Conservation (phyloP, 2,113 vertebrate species). For the Odontesthes bonariensis region DNA sequence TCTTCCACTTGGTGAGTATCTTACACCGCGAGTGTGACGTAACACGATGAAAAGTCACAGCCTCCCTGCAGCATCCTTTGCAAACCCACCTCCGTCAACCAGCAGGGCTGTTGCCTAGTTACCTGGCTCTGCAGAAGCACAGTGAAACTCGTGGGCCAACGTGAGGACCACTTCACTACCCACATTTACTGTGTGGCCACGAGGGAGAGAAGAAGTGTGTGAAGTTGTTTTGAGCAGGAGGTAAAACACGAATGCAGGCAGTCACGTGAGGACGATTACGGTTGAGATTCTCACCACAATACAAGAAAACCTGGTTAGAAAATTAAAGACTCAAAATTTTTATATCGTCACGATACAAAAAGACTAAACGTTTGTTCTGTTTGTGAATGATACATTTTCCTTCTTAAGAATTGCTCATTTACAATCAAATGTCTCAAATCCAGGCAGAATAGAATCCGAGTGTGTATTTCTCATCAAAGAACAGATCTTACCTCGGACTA, state of each 20-base stretch:
- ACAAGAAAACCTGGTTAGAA: too few relatives aligned
- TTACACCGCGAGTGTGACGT: slow-evolving; percentile 44
- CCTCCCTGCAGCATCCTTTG: slow-evolving; percentile 65
- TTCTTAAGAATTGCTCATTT: too few relatives aligned
- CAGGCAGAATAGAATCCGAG: too few relatives aligned
- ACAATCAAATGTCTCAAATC: too few relatives aligned
- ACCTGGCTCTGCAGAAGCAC: slow-evolving; percentile 72
- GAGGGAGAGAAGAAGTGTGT: slow-evolving; percentile 45
- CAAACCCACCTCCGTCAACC: slow-evolving; percentile 57
- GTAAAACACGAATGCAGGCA: neutral
- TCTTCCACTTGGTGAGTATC: neutral
- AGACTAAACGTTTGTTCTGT: too few relatives aligned
- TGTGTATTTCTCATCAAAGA: too few relatives aligned
- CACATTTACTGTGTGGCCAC: slow-evolving; percentile 40
- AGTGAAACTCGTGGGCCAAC: slow-evolving; percentile 52
- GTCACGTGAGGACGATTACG: too few relatives aligned
- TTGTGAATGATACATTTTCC: too few relatives aligned
- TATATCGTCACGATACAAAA: too few relatives aligned
- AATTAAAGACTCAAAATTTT: too few relatives aligned
- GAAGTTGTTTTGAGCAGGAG: slow-evolving; percentile 31
- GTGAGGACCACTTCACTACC: slow-evolving; percentile 58
- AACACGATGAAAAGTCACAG: slow-evolving; percentile 64
- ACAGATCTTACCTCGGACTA: too few relatives aligned
- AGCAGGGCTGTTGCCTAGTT: slow-evolving; percentile 75
- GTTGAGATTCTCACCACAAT: too few relatives aligned